Percentiles rank a stretch among this genome's conserved stretches.
phyloP scores from a whole-genome alignment of 2,888 invertebrate species.

The Ommatoiulus sabulosus region DNA sequence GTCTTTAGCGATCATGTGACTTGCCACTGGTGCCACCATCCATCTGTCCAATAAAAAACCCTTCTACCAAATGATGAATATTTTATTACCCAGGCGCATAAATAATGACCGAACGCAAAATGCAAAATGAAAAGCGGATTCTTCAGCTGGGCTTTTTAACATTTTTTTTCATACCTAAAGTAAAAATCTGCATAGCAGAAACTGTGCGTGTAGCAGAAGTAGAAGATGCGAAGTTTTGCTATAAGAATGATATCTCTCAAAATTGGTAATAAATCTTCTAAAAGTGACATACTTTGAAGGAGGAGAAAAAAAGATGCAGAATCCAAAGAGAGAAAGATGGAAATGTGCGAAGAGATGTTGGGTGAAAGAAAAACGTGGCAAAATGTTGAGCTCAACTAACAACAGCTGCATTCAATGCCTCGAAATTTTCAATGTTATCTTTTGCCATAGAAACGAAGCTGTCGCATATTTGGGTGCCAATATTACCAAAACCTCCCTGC shows the following conservation, averaged over 20 bases:
- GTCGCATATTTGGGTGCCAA: neutral
- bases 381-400: constrained; percentile 41
- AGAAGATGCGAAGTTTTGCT: neutral
- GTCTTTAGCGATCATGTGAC: constrained; percentile 31
- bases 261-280: constrained; percentile 47
- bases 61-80: constrained; percentile 18
- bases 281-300: neutral
- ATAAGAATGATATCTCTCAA: constrained; percentile 43
- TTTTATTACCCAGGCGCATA: constrained; percentile 45
- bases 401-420: constrained; percentile 39
- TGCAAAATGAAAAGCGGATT: constrained; percentile 38
- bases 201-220: neutral
- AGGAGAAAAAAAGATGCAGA: neutral
- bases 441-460: neutral
- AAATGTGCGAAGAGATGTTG: constrained; percentile 43
- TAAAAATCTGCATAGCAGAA: constrained; percentile 14
- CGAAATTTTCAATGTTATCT: constrained; percentile 28
- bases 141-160: neutral
- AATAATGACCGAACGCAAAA: constrained; percentile 39
- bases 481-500: neutral
- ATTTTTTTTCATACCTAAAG: neutral
- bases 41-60: constrained; percentile 45
- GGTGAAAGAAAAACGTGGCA: neutral
- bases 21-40: constrained; percentile 22
- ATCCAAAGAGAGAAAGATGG: neutral